A percentile compares a stretch with the other conserved stretches of the same genome.
Evolutionary conservation across 2,113 vertebrate genomes (phyloP).

Genomic region (Argyrosomus japonicus): DNA sequence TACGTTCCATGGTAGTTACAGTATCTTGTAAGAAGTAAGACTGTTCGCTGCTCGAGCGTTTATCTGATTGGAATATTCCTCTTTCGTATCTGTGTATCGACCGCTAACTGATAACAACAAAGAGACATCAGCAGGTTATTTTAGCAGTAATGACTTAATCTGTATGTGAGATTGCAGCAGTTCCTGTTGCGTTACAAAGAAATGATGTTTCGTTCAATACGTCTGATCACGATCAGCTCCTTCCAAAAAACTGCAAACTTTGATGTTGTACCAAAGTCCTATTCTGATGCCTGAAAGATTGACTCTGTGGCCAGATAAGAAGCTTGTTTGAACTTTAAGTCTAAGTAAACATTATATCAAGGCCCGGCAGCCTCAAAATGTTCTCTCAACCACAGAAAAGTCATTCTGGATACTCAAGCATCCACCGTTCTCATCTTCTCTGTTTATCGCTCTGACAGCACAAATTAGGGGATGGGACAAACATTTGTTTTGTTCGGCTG

Average conservation of each 20-base stretch:
- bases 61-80: slow-evolving; percentile 40
- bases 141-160: slow-evolving; percentile 28
- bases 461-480: slow-evolving; percentile 52
- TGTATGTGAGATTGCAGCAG: not conserved
- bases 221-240: slow-evolving; percentile 21
- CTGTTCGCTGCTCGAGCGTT: not conserved
- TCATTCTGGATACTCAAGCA: slow-evolving; percentile 21
- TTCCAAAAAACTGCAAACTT: slow-evolving; percentile 36
- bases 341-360: slow-evolving; percentile 49
- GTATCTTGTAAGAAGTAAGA: slow-evolving; percentile 14
- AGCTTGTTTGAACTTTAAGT: slow-evolving; percentile 35
- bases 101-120: slow-evolving; percentile 17
- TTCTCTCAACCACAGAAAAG: slow-evolving; percentile 30
- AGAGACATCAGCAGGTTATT: slow-evolving; percentile 36
- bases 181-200: slow-evolving; percentile 10
- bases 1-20: slow-evolving; percentile 2
- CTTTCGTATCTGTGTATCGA: not conserved
- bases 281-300: slow-evolving; percentile 10
- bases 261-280: slow-evolving; percentile 31
- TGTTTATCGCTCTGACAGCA: slow-evolving; percentile 62
- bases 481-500: slow-evolving; percentile 38
- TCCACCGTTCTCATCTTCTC: slow-evolving; percentile 32
- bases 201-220: not conserved
- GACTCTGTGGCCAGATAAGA: slow-evolving; percentile 35
- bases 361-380: slow-evolving; percentile 1